A percentile compares a stretch with the other conserved stretches of the same genome.
These are phyloP conservation scores for Macrochelys suwanniensis DNA, from an alignment of 2,797 vertebrate species.

Conservation along the genomic window DNA sequence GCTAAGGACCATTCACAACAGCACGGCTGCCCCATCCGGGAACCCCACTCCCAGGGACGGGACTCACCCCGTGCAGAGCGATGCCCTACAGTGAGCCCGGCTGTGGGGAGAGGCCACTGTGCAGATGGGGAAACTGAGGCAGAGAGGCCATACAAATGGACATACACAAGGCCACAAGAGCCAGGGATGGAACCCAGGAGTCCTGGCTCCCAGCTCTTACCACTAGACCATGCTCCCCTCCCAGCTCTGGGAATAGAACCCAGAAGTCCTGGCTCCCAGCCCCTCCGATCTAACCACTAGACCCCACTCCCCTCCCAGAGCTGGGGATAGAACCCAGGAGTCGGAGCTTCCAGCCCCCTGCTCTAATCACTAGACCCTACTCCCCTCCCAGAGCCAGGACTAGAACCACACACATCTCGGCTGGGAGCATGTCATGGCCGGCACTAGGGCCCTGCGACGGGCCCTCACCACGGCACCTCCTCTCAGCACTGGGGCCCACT, in stretches of 20 bases:
- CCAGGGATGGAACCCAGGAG: not conserved
- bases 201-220: not conserved
- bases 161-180: not conserved
- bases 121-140: not conserved
- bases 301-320: too few species aligned
- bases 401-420: not conserved
- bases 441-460: not conserved
- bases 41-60: not conserved
- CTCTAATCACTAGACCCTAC: too few species aligned
- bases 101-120: not conserved
- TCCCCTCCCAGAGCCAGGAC: not conserved
- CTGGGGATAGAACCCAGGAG: not conserved
- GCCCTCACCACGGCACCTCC: too few species aligned
- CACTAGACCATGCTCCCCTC: not conserved
- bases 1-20: not conserved
- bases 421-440: not conserved
- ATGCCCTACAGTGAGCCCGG: not conserved
- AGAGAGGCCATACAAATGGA: not conserved
- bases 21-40: fast-evolving
- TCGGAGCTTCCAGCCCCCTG: too few species aligned
- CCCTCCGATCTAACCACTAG: too few species aligned
- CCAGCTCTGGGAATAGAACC: not conserved
- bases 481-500: too few species aligned
- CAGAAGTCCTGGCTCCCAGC: too few species aligned
- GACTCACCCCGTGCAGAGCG: not conserved